These are phyloP conservation scores for Dasyprocta punctata DNA, from an alignment of 2,113 vertebrate genomes.

Conservation along the genomic window DNA sequence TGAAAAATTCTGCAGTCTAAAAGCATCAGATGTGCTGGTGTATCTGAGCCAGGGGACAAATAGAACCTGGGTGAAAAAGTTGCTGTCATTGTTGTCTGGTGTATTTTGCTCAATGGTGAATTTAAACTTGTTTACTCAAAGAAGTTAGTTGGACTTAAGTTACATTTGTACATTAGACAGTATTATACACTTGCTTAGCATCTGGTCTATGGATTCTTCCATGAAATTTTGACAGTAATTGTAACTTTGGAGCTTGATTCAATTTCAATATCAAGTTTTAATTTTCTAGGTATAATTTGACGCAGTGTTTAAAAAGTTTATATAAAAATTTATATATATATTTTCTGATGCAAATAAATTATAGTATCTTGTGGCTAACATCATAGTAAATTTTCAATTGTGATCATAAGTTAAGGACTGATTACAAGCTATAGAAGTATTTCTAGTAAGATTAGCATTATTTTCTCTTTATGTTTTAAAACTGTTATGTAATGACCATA, in stretches of 20 bases:
- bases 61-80: background rate
- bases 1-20: background rate
- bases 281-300: background rate
- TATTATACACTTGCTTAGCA: background rate
- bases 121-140: slow-evolving; percentile 14
- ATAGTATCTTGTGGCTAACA: background rate
- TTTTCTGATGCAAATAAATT: background rate
- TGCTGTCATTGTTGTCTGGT: background rate
- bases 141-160: background rate
- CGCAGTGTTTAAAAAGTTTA: background rate
- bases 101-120: background rate
- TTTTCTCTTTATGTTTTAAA: background rate
- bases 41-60: background rate
- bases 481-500: background rate
- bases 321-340: background rate
- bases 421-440: background rate
- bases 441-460: background rate
- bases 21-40: background rate
- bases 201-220: background rate
- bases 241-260: background rate
- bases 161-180: background rate
- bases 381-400: background rate
- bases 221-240: background rate
- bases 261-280: background rate
- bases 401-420: background rate